Evolutionary conservation across 2,113 vertebrate species (phyloP).

Genomic region (Cygnus atratus): DNA sequence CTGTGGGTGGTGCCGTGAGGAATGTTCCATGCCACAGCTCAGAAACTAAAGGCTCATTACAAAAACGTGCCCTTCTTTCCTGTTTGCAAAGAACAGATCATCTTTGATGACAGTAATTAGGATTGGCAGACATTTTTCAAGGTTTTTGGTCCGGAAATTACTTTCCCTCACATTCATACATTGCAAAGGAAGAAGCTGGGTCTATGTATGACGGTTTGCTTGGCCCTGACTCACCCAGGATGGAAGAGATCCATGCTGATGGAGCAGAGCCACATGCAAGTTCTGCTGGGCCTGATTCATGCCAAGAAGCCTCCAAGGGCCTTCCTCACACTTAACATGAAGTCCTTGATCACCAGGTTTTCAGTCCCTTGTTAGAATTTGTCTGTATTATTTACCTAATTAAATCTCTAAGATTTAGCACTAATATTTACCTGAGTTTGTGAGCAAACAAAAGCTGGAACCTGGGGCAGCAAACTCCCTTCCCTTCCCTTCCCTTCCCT

Average conservation of each 20-base stretch:
- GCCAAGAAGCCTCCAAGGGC: background rate
- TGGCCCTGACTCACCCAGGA: rapidly evolving
- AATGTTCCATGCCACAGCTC: background rate
- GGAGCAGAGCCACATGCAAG: background rate
- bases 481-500: background rate
- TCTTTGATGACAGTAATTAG: background rate
- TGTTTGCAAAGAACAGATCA: background rate
- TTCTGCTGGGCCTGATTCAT: background rate
- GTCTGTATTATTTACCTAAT: background rate
- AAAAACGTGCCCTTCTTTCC: background rate
- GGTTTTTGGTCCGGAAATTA: background rate
- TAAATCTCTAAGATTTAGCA: background rate
- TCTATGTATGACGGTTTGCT: background rate
- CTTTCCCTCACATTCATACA: background rate
- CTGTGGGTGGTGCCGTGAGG: background rate
- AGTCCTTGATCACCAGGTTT: background rate
- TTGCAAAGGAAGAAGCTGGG: background rate
- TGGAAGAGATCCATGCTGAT: rapidly evolving
- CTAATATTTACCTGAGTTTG: background rate
- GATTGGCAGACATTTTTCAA: background rate
- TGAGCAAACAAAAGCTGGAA: background rate
- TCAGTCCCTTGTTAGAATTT: background rate
- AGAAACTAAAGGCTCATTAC: background rate
- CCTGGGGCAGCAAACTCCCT: background rate
- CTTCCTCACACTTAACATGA: background rate